Evolutionary conservation across 1,140 invertebrate genomes (phyloP).

Genomic region (Atta colombica): DNA sequence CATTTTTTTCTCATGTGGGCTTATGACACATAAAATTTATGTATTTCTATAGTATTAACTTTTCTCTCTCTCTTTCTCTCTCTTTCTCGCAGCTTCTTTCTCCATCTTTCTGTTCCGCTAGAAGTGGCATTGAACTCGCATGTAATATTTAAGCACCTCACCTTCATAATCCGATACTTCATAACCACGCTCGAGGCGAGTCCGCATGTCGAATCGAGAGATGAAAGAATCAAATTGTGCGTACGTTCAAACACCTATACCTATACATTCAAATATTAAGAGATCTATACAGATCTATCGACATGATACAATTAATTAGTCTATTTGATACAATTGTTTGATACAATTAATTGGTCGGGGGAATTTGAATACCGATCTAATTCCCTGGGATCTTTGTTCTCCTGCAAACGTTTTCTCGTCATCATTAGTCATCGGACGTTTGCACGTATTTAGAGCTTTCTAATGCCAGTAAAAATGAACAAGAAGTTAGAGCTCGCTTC

Average conservation of each 20-base stretch:
- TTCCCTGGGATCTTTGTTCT: slow-evolving; percentile 39
- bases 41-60: not conserved
- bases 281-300: not conserved
- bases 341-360: slow-evolving; percentile 51
- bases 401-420: not conserved
- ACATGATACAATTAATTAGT: slow-evolving; percentile 51
- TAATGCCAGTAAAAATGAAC: not conserved
- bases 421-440: not conserved
- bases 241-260: not conserved
- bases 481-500: not conserved
- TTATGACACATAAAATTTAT: slow-evolving; percentile 39
- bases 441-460: not conserved
- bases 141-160: not conserved
- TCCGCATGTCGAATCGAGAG: not conserved
- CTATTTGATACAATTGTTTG: slow-evolving; percentile 17
- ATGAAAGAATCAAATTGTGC: not conserved
- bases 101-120: not conserved
- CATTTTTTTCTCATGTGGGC: not conserved
- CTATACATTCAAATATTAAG: not conserved
- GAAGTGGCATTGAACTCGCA: slow-evolving; percentile 52
- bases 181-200: slow-evolving; percentile 12
- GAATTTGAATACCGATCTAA: slow-evolving; percentile 64
- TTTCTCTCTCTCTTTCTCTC: not conserved
- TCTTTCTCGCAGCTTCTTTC: not conserved
- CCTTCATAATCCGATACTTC: slow-evolving; percentile 22